Conservation (phyloP, 2,888 invertebrate genomes). For the Neoitamus cyanurus region DNA sequence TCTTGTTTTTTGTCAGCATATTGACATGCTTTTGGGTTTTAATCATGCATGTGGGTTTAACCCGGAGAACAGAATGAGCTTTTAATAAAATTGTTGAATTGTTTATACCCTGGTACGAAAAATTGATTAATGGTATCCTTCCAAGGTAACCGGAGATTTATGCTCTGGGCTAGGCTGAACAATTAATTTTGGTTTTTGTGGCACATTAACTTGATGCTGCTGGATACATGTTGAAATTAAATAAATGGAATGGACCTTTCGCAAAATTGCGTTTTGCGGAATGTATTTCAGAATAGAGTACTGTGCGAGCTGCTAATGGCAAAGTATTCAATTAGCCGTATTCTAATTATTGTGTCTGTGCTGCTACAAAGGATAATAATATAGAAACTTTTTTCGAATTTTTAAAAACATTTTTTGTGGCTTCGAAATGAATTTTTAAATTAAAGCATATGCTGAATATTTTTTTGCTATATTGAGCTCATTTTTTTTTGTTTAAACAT, state of each 20-base stretch:
- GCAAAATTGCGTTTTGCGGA: not conserved
- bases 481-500: too few species aligned
- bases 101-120: not conserved
- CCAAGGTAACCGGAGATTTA: not conserved
- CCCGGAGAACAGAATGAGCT: not conserved
- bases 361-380: too few species aligned
- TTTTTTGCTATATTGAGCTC: too few species aligned
- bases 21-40: not conserved
- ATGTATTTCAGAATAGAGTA: not conserved
- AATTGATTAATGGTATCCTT: not conserved
- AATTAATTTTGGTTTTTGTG: not conserved
- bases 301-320: too few species aligned
- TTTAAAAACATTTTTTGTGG: too few species aligned
- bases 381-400: too few species aligned
- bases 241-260: not conserved
- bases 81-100: not conserved
- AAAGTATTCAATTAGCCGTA: too few species aligned
- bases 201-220: not conserved
- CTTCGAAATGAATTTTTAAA: too few species aligned
- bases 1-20: not conserved
- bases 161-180: not conserved
- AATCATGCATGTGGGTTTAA: not conserved
- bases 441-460: too few species aligned
- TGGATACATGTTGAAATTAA: not conserved
- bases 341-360: too few species aligned